phyloP scores from a whole-genome alignment of 2,888 invertebrate species.

The Trachelus stipa region DNA sequence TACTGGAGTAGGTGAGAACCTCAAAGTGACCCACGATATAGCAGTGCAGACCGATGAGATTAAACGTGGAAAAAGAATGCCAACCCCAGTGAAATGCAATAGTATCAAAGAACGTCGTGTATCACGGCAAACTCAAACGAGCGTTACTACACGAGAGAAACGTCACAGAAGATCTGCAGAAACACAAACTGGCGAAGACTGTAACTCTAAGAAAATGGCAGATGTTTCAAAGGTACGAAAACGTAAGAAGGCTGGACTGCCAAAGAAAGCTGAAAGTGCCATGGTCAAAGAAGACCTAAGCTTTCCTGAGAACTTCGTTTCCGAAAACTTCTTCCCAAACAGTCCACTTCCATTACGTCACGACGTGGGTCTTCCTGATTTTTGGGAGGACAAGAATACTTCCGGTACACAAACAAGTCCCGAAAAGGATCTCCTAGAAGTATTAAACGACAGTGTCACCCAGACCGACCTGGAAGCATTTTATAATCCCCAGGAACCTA shows the following conservation, averaged over 20 bases:
- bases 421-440: conserved; percentile 55
- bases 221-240: conserved; percentile 26
- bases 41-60: conserved; percentile 58
- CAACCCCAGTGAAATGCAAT: conserved; percentile 39
- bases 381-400: conserved; percentile 62
- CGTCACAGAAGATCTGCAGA: conserved; percentile 50
- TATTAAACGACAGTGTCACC: conserved; percentile 49
- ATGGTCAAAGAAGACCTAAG: conserved; percentile 43
- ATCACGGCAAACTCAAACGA: conserved; percentile 61
- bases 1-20: conserved; percentile 16
- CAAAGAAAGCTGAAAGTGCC: conserved; percentile 26
- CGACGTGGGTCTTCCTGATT: conserved; percentile 57
- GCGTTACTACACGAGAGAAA: conserved; percentile 42
- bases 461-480: conserved; percentile 54
- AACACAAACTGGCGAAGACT: conserved; percentile 51
- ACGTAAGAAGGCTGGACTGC: conserved; percentile 20
- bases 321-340: conserved; percentile 51
- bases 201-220: conserved; percentile 15
- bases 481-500: conserved; percentile 40
- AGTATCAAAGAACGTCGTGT: conserved; percentile 36
- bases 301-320: conserved; percentile 40
- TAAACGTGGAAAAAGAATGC: conserved; percentile 39
- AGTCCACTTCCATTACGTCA: conserved; percentile 57
- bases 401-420: conserved; percentile 64
- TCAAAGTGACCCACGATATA: conserved; percentile 30